Evolutionary conservation across 2,113 vertebrate genomes (phyloP).

Genomic region (Asarcornis scutulata): DNA sequence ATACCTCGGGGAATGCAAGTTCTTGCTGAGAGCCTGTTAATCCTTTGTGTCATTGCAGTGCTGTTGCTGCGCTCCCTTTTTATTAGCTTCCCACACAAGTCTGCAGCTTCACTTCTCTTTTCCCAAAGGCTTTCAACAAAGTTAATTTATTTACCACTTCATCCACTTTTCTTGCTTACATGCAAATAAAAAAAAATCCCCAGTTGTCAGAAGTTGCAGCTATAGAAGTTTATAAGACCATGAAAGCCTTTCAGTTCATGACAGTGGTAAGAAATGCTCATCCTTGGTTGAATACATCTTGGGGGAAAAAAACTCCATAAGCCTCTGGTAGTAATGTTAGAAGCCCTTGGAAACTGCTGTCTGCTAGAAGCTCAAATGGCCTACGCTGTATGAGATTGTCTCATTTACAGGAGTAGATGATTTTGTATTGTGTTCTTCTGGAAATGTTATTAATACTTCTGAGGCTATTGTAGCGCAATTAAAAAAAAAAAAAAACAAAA

Average conservation of each 20-base stretch:
- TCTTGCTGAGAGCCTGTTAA: constrained; percentile 23
- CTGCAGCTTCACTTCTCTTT: constrained; percentile 12
- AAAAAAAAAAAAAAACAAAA: too few species aligned
- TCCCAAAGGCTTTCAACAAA: not conserved
- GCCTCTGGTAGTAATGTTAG: not conserved
- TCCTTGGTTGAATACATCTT: not conserved
- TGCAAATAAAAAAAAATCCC: not conserved
- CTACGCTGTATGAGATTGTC: not conserved
- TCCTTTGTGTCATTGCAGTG: not conserved
- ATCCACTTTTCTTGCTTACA: not conserved
- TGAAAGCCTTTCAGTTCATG: not conserved
- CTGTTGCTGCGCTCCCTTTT: not conserved
- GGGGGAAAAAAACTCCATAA: not conserved
- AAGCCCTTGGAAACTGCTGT: not conserved
- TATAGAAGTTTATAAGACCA: not conserved
- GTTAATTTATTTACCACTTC: constrained; percentile 7
- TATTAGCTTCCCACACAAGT: constrained; percentile 43
- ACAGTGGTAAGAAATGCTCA: not conserved
- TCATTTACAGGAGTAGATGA: not conserved
- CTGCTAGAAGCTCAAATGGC: not conserved
- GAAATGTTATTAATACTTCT: not conserved
- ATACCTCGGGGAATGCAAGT: not conserved
- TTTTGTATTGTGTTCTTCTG: constrained; percentile 24
- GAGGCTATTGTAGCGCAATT: not conserved
- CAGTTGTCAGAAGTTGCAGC: not conserved